Percentiles rank a stretch among this genome's conserved stretches.
These are phyloP conservation scores for Choristoneura fumiferana DNA, from an alignment of 1,140 invertebrate species.

Conservation along the genomic window DNA sequence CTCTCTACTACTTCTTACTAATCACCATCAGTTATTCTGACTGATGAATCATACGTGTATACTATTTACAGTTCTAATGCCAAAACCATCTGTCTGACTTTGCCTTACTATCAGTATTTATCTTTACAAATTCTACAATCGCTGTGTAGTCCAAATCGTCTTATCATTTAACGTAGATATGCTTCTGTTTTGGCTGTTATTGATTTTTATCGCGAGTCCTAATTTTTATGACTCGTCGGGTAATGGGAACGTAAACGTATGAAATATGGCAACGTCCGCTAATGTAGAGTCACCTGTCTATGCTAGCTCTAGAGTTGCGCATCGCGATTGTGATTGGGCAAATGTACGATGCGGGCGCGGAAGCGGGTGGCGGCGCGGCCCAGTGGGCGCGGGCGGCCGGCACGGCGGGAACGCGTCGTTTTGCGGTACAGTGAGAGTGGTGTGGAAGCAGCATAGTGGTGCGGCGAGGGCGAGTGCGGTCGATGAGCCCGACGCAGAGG, in stretches of 20 bases:
- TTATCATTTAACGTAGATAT: no score
- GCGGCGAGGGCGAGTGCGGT: conserved; percentile 65
- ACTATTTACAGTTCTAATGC: no score
- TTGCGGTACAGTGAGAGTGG: conserved; percentile 53
- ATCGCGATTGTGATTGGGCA: neutral
- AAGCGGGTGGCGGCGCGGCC: conserved; percentile 19
- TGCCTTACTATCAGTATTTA: neutral
- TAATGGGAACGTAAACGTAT: no score
- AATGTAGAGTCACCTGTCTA: conserved; percentile 6
- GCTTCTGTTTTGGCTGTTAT: no score
- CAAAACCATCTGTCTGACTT: no score
- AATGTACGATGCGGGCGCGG: conserved; percentile 19
- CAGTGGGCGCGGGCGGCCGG: conserved; percentile 28
- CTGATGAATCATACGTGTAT: neutral
- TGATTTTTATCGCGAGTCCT: no score
- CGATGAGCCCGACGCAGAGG: conserved; percentile 73
- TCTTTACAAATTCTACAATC: no score
- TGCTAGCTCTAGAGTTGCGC: neutral
- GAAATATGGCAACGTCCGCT: no score
- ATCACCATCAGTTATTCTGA: no score
- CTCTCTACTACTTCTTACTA: neutral
- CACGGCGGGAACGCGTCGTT: conserved; percentile 29
- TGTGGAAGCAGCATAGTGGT: conserved; percentile 34
- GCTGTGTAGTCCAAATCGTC: no score
- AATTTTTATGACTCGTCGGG: neutral